Conservation (phyloP, 2,888 invertebrate species). For the Eilema sororculum region DNA sequence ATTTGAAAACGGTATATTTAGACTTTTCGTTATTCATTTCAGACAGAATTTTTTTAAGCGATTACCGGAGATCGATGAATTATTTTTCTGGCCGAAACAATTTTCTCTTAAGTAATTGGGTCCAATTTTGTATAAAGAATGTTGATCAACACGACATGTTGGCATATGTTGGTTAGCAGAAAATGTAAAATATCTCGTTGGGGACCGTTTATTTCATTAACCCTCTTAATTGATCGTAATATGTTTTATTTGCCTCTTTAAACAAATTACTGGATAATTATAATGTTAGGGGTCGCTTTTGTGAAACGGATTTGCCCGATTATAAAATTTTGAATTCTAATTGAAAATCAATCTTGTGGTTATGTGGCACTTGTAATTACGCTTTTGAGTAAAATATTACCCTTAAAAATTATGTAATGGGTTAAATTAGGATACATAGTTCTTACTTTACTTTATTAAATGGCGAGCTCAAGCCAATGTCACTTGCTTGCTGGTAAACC, state of each 20-base stretch:
- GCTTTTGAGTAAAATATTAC: not conserved
- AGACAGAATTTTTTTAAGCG: too few species aligned
- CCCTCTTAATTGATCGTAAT: slow-evolving; percentile 10
- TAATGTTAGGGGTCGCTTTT: not conserved
- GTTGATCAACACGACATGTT: not conserved
- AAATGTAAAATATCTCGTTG: slow-evolving; percentile 1
- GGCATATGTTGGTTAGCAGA: not conserved
- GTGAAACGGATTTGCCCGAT: not conserved
- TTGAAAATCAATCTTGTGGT: not conserved
- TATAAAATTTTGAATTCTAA: not conserved
- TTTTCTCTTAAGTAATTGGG: not conserved
- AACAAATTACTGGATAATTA: slow-evolving; percentile 12
- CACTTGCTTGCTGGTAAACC: not conserved
- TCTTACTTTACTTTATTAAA: not conserved
- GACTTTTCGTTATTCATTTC: not conserved
- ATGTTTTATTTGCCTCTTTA: slow-evolving; percentile 14
- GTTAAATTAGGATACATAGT: slow-evolving; percentile 1
- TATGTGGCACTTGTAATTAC: not conserved
- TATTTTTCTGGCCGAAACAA: too few species aligned
- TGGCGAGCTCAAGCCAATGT: not conserved
- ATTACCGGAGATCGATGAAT: too few species aligned
- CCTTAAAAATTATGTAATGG: not conserved
- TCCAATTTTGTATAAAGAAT: slow-evolving; percentile 2
- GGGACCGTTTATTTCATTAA: slow-evolving; percentile 12
- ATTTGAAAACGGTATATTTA: too few species aligned